Conservation (phyloP, 2,888 invertebrate genomes). For the Phaonia tiefii region DNA sequence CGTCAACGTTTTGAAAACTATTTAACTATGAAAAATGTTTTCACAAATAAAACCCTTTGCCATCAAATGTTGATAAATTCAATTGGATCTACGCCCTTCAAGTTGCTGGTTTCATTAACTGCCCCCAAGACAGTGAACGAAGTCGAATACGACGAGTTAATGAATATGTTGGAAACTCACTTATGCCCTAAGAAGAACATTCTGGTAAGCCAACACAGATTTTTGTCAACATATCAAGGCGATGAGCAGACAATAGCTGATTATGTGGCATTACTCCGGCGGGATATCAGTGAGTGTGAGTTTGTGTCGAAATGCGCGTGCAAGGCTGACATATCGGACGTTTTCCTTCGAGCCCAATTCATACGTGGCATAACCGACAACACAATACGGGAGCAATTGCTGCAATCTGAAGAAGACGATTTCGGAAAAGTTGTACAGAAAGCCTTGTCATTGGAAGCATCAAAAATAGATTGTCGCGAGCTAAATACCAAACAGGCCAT, state of each 20-base stretch:
- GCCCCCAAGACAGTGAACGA: constrained; percentile 36
- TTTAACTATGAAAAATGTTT: constrained; percentile 35
- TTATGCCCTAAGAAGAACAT: constrained; percentile 35
- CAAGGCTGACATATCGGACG: background rate
- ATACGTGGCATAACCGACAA: background rate
- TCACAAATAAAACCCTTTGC: constrained; percentile 28
- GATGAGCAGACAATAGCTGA: constrained; percentile 40
- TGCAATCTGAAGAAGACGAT: background rate
- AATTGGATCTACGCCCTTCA: constrained; percentile 35
- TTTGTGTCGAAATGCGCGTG: constrained; percentile 30
- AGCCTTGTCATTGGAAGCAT: background rate
- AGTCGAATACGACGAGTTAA: constrained; percentile 40
- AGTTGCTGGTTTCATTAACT: constrained; percentile 26
- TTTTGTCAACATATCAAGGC: constrained; percentile 40
- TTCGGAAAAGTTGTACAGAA: constrained; percentile 1
- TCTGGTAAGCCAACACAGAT: constrained; percentile 43
- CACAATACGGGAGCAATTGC: background rate
- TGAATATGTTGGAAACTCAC: constrained; percentile 32
- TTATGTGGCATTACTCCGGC: constrained; percentile 21
- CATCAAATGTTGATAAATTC: constrained; percentile 39
- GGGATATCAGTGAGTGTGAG: constrained; percentile 38
- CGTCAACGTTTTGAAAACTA: constrained; percentile 48
- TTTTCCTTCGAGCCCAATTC: constrained; percentile 4
- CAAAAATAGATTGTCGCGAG: background rate
- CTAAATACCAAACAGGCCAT: background rate